A percentile compares a stretch with the other conserved stretches of the same genome.
These are phyloP conservation scores for Saccopteryx leptura DNA, from an alignment of 2,113 vertebrate genomes.

Conservation along the genomic window DNA sequence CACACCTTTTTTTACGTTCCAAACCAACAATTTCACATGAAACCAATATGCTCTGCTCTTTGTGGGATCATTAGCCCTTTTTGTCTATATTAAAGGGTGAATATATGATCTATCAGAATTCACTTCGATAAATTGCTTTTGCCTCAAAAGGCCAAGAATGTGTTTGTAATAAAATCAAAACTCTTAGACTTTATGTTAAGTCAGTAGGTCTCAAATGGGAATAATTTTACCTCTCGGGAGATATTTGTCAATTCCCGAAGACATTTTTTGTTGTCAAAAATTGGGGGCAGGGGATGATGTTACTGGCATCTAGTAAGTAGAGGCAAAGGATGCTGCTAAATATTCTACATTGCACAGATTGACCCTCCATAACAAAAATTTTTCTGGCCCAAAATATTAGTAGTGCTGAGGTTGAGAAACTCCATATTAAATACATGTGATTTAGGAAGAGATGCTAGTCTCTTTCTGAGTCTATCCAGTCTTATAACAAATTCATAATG, in stretches of 20 bases:
- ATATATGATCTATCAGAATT: constrained; percentile 40
- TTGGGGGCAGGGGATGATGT: background rate
- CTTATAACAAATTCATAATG: background rate
- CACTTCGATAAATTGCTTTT: background rate
- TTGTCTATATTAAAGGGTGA: background rate
- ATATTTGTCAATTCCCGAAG: background rate
- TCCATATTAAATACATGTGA: background rate
- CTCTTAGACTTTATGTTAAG: constrained; percentile 17
- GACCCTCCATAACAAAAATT: background rate
- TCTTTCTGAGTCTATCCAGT: background rate
- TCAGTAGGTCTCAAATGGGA: background rate
- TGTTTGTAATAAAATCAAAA: constrained; percentile 34
- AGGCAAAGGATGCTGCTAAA: background rate
- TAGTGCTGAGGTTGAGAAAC: background rate
- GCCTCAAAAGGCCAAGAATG: background rate
- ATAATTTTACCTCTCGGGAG: background rate
- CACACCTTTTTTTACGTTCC: constrained; percentile 39
- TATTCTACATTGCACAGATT: background rate
- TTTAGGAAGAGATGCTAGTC: background rate
- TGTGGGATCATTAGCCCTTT: background rate
- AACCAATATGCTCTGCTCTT: constrained; percentile 36
- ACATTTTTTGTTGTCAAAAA: background rate
- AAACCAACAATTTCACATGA: constrained; percentile 62
- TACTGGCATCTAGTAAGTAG: background rate
- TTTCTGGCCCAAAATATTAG: background rate